Percentiles rank a stretch among this genome's conserved stretches.
These are phyloP conservation scores for Candidula unifasciata DNA, from an alignment of 2,888 invertebrate genomes.

Conservation along the genomic window DNA sequence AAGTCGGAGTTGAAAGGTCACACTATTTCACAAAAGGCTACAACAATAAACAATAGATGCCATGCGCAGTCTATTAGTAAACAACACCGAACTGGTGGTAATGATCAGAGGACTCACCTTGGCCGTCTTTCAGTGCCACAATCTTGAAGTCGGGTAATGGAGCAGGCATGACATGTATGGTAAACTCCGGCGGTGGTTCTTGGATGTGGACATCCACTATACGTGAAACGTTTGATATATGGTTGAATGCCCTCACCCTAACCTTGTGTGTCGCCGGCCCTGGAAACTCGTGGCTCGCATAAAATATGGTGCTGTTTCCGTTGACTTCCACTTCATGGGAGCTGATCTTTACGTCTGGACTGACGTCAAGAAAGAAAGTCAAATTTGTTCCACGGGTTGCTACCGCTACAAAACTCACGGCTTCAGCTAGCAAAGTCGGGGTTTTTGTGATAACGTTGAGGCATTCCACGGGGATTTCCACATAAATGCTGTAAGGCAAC, in stretches of 20 bases:
- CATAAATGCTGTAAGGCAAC: conserved; percentile 49
- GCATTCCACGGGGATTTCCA: conserved; percentile 55
- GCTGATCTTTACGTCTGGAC: conserved; percentile 32
- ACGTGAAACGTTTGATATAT: conserved; percentile 60
- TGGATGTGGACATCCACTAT: conserved; percentile 60
- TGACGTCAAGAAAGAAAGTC: conserved; percentile 58
- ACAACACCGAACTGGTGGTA: neutral
- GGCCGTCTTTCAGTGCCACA: conserved; percentile 27
- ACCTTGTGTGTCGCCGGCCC: conserved; percentile 61
- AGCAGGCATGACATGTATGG: conserved; percentile 25
- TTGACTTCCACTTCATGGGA: conserved; percentile 9
- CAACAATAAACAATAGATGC: conserved; percentile 1
- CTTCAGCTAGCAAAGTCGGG: conserved; percentile 48
- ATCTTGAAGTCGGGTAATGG: conserved; percentile 20
- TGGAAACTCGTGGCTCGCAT: conserved; percentile 50
- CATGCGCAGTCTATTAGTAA: conserved; percentile 32
- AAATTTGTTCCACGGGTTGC: conserved; percentile 50
- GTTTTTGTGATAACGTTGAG: conserved; percentile 43
- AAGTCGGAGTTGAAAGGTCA: neutral
- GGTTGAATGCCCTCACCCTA: conserved; percentile 64
- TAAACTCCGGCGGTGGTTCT: conserved; percentile 42
- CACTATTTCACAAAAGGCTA: conserved; percentile 17
- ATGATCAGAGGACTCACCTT: conserved; percentile 17
- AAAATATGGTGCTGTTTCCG: conserved; percentile 35
- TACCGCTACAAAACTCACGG: conserved; percentile 41